A percentile compares a stretch with the other conserved stretches of the same genome.
Conservation (phyloP, 2,113 vertebrate species). For the Rhinolophus sinicus region DNA sequence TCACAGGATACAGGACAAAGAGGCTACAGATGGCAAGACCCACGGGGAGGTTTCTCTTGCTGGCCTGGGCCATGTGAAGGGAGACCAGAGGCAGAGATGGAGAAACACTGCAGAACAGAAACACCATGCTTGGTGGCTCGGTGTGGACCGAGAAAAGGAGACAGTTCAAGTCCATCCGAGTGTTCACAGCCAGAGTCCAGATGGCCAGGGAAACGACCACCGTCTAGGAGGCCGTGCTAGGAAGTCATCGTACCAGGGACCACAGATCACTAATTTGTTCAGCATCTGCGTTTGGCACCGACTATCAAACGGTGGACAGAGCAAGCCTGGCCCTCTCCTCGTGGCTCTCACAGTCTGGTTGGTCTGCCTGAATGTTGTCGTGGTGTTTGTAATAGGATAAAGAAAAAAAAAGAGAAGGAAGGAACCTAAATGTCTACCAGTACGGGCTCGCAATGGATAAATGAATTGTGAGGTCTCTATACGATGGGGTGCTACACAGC, state of each 20-base stretch:
- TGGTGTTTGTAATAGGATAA: not conserved
- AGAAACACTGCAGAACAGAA: not conserved
- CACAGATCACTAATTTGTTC: not conserved
- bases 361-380: not conserved
- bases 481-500: not conserved
- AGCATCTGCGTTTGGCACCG: not conserved
- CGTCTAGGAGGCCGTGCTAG: not conserved
- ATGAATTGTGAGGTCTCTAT: not conserved
- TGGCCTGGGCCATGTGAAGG: not conserved
- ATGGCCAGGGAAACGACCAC: not conserved
- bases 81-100: not conserved
- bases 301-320: not conserved
- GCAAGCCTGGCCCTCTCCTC: not conserved
- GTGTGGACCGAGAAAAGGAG: not conserved
- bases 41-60: not conserved
- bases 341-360: fast-evolving
- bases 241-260: not conserved
- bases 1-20: not conserved
- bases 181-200: not conserved
- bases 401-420: not conserved
- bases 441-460: not conserved
- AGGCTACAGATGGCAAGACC: not conserved
- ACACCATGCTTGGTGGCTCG: fast-evolving
- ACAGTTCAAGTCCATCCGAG: not conserved
- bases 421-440: too few relatives aligned